Evolutionary conservation across 1,140 invertebrate genomes (phyloP).

Genomic region (Drosophila sechellia): DNA sequence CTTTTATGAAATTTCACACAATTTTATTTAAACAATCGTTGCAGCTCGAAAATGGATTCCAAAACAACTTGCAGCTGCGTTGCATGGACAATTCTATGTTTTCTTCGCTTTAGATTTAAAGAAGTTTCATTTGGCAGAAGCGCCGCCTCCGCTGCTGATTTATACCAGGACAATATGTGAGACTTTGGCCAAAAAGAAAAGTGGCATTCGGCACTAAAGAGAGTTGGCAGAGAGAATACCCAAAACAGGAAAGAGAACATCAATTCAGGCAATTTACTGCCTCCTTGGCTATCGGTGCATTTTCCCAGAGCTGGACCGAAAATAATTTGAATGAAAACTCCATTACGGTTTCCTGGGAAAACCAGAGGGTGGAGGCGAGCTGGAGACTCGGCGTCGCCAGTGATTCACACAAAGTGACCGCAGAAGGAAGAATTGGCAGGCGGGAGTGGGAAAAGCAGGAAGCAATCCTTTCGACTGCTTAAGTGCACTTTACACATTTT

Average conservation of each 20-base stretch:
- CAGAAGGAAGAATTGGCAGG: slow-evolving; percentile 13
- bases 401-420: slow-evolving; percentile 59
- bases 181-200: slow-evolving; percentile 17
- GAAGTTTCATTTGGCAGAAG: slow-evolving; percentile 12
- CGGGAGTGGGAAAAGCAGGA: slow-evolving; percentile 17
- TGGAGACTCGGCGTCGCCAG: slow-evolving; percentile 65
- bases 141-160: slow-evolving; percentile 54
- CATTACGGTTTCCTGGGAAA: slow-evolving; percentile 77
- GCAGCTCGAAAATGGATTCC: no score
- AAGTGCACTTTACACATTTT: slow-evolving; percentile 80
- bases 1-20: neutral
- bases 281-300: slow-evolving; percentile 39
- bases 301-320: slow-evolving; percentile 44
- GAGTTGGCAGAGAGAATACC: slow-evolving; percentile 31
- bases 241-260: slow-evolving; percentile 73
- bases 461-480: slow-evolving; percentile 69
- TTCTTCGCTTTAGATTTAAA: neutral
- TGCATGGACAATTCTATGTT: no score
- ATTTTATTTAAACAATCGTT: no score
- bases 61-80: no score
- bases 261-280: slow-evolving; percentile 71
- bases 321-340: slow-evolving; percentile 84
- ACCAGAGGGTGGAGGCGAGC: neutral
- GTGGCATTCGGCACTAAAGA: slow-evolving; percentile 4
- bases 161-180: slow-evolving; percentile 58